Percentiles rank a stretch among this genome's conserved stretches.
phyloP scores from a whole-genome alignment of 2,113 vertebrate genomes.

The Chamaea fasciata region DNA sequence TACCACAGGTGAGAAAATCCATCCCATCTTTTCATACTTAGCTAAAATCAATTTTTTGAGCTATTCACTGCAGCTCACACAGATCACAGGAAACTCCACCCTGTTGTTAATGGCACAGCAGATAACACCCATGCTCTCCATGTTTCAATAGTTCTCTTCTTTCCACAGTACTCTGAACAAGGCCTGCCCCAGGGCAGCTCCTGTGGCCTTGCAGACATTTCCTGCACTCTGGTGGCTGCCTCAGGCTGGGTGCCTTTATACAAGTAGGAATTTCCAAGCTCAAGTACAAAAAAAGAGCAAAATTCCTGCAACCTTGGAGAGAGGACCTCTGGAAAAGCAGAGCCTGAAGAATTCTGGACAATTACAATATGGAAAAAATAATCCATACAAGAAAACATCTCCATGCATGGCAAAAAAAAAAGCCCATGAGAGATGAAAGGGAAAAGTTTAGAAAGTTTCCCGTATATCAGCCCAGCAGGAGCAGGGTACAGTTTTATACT shows the following conservation, averaged over 20 bases:
- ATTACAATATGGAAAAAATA: not conserved
- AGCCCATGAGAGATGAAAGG: not conserved
- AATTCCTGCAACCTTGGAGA: not conserved
- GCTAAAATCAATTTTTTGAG: not conserved
- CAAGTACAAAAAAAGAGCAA: not conserved
- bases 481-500: not conserved
- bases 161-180: not conserved
- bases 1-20: not conserved
- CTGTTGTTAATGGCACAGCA: not conserved
- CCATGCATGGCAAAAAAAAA: rapidly evolving
- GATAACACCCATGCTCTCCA: not conserved
- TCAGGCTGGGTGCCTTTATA: not conserved
- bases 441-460: not conserved
- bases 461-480: not conserved
- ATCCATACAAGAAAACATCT: not conserved
- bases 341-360: not conserved
- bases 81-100: not conserved
- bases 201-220: not conserved
- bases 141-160: not conserved
- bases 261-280: not conserved
- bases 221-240: rapidly evolving
- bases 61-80: not conserved
- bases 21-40: not conserved
- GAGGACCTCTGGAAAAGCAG: not conserved
- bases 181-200: not conserved